A percentile compares a stretch with the other conserved stretches of the same genome.
These are phyloP conservation scores for Podarcis lilfordi DNA, from an alignment of 2,797 vertebrate species.

Conservation along the genomic window DNA sequence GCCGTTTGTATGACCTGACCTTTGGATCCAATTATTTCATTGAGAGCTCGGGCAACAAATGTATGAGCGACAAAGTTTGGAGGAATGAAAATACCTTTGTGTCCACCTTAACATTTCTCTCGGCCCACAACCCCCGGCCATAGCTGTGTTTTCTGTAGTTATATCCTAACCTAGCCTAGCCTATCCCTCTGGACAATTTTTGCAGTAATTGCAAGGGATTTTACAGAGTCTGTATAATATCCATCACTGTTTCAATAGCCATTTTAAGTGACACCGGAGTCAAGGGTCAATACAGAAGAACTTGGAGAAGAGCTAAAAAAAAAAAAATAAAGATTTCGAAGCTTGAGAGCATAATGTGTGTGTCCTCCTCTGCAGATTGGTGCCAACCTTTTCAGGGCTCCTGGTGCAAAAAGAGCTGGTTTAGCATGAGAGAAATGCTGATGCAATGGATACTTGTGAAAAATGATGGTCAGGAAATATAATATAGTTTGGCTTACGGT, in stretches of 20 bases:
- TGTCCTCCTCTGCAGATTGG: slow-evolving; percentile 26
- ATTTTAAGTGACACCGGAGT: slow-evolving; percentile 37
- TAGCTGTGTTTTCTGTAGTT: not conserved
- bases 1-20: slow-evolving; percentile 23
- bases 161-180: not conserved
- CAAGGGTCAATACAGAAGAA: slow-evolving; percentile 45
- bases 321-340: not conserved
- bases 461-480: slow-evolving; percentile 53
- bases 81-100: not conserved
- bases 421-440: slow-evolving; percentile 59
- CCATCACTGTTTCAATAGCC: rapidly evolving
- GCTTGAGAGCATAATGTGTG: not conserved
- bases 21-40: slow-evolving; percentile 30
- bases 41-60: slow-evolving; percentile 12
- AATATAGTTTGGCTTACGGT: slow-evolving; percentile 60
- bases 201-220: not conserved
- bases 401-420: slow-evolving; percentile 52
- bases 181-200: slow-evolving; percentile 26
- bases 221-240: slow-evolving; percentile 40
- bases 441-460: slow-evolving; percentile 48
- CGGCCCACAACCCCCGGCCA: rapidly evolving
- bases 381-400: slow-evolving; percentile 36
- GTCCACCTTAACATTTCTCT: not conserved
- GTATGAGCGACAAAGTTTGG: not conserved
- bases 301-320: slow-evolving; percentile 10